A percentile compares a stretch with the other conserved stretches of the same genome.
Evolutionary conservation across 2,888 invertebrate species (phyloP).

Genomic region (Mimas tiliae): DNA sequence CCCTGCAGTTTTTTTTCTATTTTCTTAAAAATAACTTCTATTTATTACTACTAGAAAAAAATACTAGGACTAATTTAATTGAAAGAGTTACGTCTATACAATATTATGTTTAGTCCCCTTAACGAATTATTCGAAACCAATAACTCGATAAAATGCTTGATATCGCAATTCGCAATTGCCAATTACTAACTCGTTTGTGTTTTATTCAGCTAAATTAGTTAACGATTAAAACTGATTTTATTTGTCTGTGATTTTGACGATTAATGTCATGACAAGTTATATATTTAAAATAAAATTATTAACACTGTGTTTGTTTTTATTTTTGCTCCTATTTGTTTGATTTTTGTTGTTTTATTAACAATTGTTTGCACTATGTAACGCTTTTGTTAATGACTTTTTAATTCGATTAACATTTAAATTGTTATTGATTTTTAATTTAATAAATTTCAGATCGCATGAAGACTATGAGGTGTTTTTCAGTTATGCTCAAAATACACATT

Average conservation of each 20-base stretch:
- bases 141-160: slow-evolving; percentile 32
- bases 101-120: background rate
- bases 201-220: slow-evolving; percentile 24
- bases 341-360: slow-evolving; percentile 25
- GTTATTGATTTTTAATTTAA: slow-evolving; percentile 31
- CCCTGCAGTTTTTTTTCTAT: background rate
- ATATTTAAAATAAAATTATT: slow-evolving; percentile 55
- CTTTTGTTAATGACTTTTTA: background rate
- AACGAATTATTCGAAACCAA: background rate
- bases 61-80: background rate
- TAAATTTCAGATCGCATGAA: slow-evolving; percentile 54
- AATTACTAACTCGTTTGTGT: slow-evolving; percentile 2
- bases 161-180: slow-evolving; percentile 7
- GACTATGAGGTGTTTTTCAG: slow-evolving; percentile 42
- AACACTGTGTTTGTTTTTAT: slow-evolving; percentile 43
- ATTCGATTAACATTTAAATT: slow-evolving; percentile 14
- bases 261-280: slow-evolving; percentile 30
- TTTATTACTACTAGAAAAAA: background rate
- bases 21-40: background rate
- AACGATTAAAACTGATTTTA: slow-evolving; percentile 11
- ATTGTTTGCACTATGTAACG: slow-evolving; percentile 16
- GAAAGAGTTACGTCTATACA: background rate
- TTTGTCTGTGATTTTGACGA: slow-evolving; percentile 23
- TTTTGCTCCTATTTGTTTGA: slow-evolving; percentile 24
- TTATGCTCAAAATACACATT: slow-evolving; percentile 34